Evolutionary conservation across 2,888 invertebrate genomes (phyloP), one percentile per base, ranked within the genome.

Genomic region (Archaeoteleia sp.): DNA sequence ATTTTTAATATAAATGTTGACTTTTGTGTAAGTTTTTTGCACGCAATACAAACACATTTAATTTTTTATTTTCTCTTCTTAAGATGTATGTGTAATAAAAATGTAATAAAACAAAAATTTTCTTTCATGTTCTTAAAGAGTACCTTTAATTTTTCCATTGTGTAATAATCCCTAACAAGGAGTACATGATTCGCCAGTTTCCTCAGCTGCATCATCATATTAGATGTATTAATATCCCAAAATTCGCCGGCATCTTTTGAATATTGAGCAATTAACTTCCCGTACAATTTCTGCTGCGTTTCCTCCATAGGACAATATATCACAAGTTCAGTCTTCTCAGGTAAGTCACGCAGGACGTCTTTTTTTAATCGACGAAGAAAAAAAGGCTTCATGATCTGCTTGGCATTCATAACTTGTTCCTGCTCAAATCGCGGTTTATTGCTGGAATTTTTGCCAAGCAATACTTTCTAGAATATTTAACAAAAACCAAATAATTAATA

Each of bases 341-440:
- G 98, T 75, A 98, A 86, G 85, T 95, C 94, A 57, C 91, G 90
- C 0, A 95, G 87, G 0, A 97, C 97, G 75, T 97, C 95, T 13
- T 89, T 86, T 85, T 98, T 98, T 39, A 97, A 87, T 57, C 98
- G 88, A 10, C 98, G 88, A 35, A 98, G 87, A 1, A 98, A 91
- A 84, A 98, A 98, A 0, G 98, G 98, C 83, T 94, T 94, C 94
- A 98, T 96, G 73, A 98, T 97, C 43, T 93, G 89, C 82, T 98
- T 97, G 0, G 98, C 98, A 78, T 97, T 95, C 8, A 91, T 91
- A 34, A 98, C 94, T 84, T 96, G 94, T 55, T 94, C 92, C 80
- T 91, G 90, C 82, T 97, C 97, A 85, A 96, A 98, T n/a, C 91
- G 86, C 0, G 93, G 92, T 12, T 90, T 90, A 5, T 91, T 90